These are phyloP conservation scores for Priocnemis perturbator DNA, from an alignment of 2,888 invertebrate species.

Conservation along the genomic window DNA sequence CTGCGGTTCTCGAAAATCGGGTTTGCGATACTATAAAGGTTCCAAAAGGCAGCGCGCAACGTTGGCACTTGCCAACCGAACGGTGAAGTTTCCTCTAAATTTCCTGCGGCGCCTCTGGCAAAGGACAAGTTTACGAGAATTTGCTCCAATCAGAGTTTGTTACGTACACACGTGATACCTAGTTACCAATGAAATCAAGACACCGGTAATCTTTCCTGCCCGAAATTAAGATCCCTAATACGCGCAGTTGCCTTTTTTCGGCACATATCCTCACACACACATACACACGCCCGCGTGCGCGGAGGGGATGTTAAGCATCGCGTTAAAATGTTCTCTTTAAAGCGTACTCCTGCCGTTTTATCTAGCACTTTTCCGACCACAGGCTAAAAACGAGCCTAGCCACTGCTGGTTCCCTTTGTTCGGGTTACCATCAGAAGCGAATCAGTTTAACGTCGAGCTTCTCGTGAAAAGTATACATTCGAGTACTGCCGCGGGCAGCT, in stretches of 20 bases:
- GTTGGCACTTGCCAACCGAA: constrained; percentile 44
- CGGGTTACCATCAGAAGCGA: constrained; percentile 10
- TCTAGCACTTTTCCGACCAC: too few species aligned
- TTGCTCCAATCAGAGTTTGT: constrained; percentile 48
- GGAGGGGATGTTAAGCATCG: neutral
- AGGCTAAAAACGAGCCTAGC: neutral
- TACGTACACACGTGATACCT: constrained; percentile 36
- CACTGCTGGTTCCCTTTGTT: neutral
- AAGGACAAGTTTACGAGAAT: constrained; percentile 46
- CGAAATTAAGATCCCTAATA: neutral
- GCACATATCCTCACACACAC: too few species aligned
- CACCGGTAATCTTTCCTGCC: too few species aligned
- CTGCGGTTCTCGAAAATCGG: constrained; percentile 35
- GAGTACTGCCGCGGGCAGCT: constrained; percentile 18
- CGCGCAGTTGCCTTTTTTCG: too few species aligned
- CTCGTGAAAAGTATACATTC: constrained; percentile 16
- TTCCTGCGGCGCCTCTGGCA: constrained; percentile 40
- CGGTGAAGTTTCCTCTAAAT: constrained; percentile 45
- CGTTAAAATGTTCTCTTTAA: neutral
- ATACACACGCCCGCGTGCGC: too few species aligned
- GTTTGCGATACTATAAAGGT: constrained; percentile 40
- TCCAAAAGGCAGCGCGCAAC: constrained; percentile 34
- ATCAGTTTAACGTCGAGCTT: constrained; percentile 9
- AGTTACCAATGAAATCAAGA: constrained; percentile 40
- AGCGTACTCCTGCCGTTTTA: too few species aligned